Evolutionary conservation across 2,888 invertebrate species (phyloP).

Genomic region (Melieria crassipennis): DNA sequence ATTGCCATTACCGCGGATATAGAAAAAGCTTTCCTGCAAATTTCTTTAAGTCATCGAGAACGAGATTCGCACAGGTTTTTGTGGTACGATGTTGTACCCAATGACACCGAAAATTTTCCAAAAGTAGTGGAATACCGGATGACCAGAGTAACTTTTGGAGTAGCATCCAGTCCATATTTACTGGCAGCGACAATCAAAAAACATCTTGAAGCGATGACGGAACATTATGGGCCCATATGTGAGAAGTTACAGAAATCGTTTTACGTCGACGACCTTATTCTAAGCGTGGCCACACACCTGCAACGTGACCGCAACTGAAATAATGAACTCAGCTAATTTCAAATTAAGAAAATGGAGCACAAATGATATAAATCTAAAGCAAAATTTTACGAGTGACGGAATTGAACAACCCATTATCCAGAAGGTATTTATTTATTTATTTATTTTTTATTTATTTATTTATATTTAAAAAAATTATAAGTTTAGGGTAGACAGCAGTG

Average conservation of each 20-base stretch:
- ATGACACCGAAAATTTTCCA: conserved; percentile 13
- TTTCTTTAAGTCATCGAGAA: conserved; percentile 33
- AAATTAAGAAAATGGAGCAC: too few relatives aligned
- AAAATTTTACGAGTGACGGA: neutral
- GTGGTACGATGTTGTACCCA: conserved; percentile 35
- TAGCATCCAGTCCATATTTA: conserved; percentile 39
- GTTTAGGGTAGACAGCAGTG: too few relatives aligned
- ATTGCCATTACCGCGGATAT: conserved; percentile 39
- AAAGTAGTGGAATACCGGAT: conserved; percentile 31
- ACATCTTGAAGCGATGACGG: conserved; percentile 27
- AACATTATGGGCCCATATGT: conserved; percentile 31
- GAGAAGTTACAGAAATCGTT: conserved; percentile 35
- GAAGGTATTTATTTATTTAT: too few relatives aligned
- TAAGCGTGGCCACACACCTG: conserved; percentile 24
- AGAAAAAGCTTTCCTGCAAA: conserved; percentile 43
- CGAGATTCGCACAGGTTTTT: conserved; percentile 39
- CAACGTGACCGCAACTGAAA: neutral
- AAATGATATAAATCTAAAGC: conserved; percentile 37
- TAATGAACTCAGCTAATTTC: conserved; percentile 37
- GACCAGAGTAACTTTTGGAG: conserved; percentile 41
- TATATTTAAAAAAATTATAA: too few relatives aligned
- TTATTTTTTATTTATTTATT: too few relatives aligned
- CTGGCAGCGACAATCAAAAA: conserved; percentile 40
- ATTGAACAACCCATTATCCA: neutral
- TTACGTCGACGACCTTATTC: conserved; percentile 35